Base-by-base conservation (phyloP, 2,888 invertebrate genomes). In the Parnassius apollo region DNA sequence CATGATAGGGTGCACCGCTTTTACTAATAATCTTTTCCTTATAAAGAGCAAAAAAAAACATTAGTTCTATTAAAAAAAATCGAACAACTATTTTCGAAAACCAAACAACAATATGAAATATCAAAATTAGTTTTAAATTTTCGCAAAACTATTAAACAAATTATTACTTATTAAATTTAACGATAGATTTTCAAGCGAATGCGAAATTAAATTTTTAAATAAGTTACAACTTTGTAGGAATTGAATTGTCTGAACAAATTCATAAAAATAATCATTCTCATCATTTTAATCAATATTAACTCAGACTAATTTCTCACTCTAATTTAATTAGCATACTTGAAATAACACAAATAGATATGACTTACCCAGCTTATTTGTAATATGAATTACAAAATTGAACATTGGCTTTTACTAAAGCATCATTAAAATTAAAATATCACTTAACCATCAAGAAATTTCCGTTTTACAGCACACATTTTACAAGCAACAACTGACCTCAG, bases 401-500 rank as follows among this genome's bases (percentile, higher is more conserved):
- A 35, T 22, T 18, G 46, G 10, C 25, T 50, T 18, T 50, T 22
- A 25, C 45, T 57, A 57, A 11, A 25, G 11, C 42, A 56, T 42
- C 50, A 42, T 56, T 51, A 9, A 18, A 45, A 22, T 45, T 62
- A 44, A 58, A 22, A n/a, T 42, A 12, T 35, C 35, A 54, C 25
- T 50, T 42, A 25, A n/a, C 25, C 11, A 53, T 42, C n/a, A 1
- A 54, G 50, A 46, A 51, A 45, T 22, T 25, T 22, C 50, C 44
- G 10, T 48, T 46, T 58, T 11, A 50, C 57, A 53, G 62, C 42
- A 61, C 70, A 65, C 62, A 63, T 61, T 55, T 59, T 67, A 67
- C 69, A 59, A 73, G 70, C 72, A 68, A 68, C 60, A 72, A 66
- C 69, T 71, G 74, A 73, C 74, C 73, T 70, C 66, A 66, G 82